Evolutionary conservation across 2,888 invertebrate genomes (phyloP), one percentile per base, ranked within the genome.

Genomic region (Lypha dubia): DNA sequence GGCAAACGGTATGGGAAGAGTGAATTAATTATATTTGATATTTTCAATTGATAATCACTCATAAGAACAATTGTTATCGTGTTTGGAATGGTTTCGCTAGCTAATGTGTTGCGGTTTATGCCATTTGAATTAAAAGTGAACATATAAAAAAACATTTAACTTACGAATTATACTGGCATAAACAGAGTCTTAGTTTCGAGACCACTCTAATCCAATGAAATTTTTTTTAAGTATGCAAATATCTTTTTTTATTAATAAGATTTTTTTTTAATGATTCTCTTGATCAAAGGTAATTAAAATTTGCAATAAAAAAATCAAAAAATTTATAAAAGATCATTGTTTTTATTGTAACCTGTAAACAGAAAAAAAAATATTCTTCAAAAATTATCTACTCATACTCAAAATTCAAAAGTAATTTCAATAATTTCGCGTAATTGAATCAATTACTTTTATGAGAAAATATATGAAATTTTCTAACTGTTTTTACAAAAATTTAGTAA

Each of bases 21-120:
- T 20, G 8, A 8, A 35, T n/a, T 20, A 8, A 1, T 46, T 67
- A 28, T 53, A 20, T 41, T 68, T 28, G 8, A 24, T 38, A 11
- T 51, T 49, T 73, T 38, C 20, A 35, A 65, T 81, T 84, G 41
- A 74, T 84, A 58, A 81, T 79, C 74, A 53, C 15, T 46, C 17
- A 65, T 87, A 86, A 85, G 84, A 77, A 77, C 82, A 84, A 88
- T 86, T 88, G 89, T 91, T 92, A 92, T 92, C 92, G 91, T 89
- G 92, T 91, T 92, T 92, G 91, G 91, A 92, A 92, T 92, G 92
- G 92, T 91, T 92, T 92, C 92, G 92, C 88, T 91, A 89, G 91
- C 92, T 92, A 92, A 92, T 89, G 88, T 87, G 87, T 85, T 87
- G 80, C 77, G 79, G 73, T 70, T 75, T 77, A 84, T 83, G 86